A percentile compares a stretch with the other conserved stretches of the same genome.
These are phyloP conservation scores for Philhelius pedissequus DNA, from an alignment of 2,888 invertebrate species.

Conservation along the genomic window DNA sequence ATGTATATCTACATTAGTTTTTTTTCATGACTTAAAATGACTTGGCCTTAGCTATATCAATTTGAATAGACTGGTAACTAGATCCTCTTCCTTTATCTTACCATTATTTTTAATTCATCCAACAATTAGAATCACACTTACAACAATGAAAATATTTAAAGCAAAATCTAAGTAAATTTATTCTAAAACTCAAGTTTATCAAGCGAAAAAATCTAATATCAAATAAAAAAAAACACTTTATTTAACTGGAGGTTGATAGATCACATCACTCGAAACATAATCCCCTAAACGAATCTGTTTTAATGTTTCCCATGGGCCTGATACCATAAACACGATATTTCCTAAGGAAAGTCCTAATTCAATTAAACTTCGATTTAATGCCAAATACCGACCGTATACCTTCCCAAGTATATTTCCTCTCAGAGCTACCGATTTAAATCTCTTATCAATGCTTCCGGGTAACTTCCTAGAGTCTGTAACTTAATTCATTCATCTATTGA, in stretches of 20 bases:
- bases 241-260: neutral
- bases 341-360: neutral
- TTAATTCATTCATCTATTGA: slow-evolving; percentile 25
- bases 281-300: neutral
- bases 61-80: too few relatives aligned
- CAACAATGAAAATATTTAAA: neutral
- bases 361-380: neutral
- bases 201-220: neutral
- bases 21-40: too few relatives aligned
- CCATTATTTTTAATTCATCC: neutral
- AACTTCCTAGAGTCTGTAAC: slow-evolving; percentile 29
- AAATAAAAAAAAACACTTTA: neutral
- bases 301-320: neutral
- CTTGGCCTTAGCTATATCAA: too few relatives aligned
- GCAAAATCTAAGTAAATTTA: neutral
- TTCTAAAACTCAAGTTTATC: neutral
- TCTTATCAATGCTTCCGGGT: slow-evolving; percentile 56
- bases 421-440: slow-evolving; percentile 5
- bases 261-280: neutral
- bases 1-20: too few relatives aligned
- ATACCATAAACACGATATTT: slow-evolving; percentile 12
- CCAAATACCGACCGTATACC: neutral
- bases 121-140: neutral
- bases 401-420: neutral
- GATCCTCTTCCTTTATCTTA: too few relatives aligned